Percentiles rank a stretch among this genome's conserved stretches.
Evolutionary conservation across 1,140 invertebrate species (phyloP).

Genomic region (Mactra quadrangularis): DNA sequence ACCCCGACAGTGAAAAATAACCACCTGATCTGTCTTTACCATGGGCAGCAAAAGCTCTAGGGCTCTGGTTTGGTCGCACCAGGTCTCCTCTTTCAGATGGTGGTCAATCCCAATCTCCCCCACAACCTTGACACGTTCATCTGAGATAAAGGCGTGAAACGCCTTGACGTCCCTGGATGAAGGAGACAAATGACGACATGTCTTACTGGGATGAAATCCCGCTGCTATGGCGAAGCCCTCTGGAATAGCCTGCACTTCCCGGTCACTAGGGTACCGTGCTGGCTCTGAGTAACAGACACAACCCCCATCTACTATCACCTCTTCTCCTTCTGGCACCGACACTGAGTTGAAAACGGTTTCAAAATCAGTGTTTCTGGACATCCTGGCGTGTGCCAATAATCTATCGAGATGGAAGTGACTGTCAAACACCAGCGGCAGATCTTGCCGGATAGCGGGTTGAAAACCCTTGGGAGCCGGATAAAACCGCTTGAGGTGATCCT

Average conservation of each 20-base stretch:
- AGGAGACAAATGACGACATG: too few species aligned
- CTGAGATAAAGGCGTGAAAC: too few species aligned
- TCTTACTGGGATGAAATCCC: slow-evolving; percentile 24
- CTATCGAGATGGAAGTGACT: slow-evolving; percentile 37
- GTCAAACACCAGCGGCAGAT: background rate
- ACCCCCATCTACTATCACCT: background rate
- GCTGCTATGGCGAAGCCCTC: background rate
- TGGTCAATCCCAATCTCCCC: too few species aligned
- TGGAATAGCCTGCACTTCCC: background rate
- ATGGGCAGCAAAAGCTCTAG: background rate
- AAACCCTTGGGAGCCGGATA: background rate
- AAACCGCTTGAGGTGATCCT: background rate
- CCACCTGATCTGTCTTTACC: background rate
- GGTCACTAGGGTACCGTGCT: background rate
- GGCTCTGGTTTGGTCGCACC: too few species aligned
- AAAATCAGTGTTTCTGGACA: background rate
- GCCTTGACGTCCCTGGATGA: too few species aligned
- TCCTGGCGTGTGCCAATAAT: background rate
- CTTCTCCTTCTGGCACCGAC: background rate
- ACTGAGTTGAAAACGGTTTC: background rate
- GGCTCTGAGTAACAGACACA: background rate
- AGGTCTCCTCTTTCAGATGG: too few species aligned
- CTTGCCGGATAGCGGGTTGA: background rate
- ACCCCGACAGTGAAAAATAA: background rate
- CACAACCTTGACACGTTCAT: too few species aligned